Conservation (phyloP, 2,797 vertebrate species). For the Micropoecilia bifurca region DNA sequence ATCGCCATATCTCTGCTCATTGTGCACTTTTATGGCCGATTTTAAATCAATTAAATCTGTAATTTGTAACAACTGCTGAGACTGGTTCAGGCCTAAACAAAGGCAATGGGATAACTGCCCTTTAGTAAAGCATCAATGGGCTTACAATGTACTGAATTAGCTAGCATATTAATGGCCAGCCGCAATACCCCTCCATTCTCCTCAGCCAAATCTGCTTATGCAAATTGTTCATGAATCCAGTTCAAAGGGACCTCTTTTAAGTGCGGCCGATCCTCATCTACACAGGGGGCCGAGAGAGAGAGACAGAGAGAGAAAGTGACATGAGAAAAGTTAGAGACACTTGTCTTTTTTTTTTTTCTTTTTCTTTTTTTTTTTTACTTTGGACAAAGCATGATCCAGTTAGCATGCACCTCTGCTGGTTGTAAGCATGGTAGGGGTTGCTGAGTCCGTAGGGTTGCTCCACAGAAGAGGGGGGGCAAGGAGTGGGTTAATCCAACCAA, state of each 20-base stretch:
- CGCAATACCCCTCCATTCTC: conserved; percentile 93
- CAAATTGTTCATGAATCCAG: conserved; percentile 99
- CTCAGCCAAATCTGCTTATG: conserved; percentile 99
- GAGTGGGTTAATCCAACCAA: conserved; percentile 91
- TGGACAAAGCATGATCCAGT: conserved; percentile 96
- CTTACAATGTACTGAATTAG: conserved; percentile 99
- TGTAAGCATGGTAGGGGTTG: conserved; percentile 90
- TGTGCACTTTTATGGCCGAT: conserved; percentile 85
- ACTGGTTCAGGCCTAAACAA: conserved; percentile 93
- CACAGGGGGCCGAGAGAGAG: conserved; percentile 80
- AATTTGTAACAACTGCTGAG: conserved; percentile 99
- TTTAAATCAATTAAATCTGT: conserved; percentile 97
- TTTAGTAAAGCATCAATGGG: conserved; percentile 99
- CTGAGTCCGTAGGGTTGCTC: conserved; percentile 89
- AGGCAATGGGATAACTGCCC: conserved; percentile 98
- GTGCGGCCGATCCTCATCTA: conserved; percentile 82
- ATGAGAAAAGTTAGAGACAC: conserved; percentile 99
- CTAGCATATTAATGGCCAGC: conserved; percentile 99
- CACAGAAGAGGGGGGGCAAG: conserved; percentile 68
- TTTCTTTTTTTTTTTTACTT: conserved; percentile 51
- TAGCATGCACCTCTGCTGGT: conserved; percentile 96
- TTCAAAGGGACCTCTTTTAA: conserved; percentile 97
- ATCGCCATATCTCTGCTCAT: conserved; percentile 71
- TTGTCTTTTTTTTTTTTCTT: conserved; percentile 86
- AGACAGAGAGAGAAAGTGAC: conserved; percentile 89